Evolutionary conservation across 1,140 invertebrate genomes (phyloP).

Genomic region (Eupristina koningsbergeri): DNA sequence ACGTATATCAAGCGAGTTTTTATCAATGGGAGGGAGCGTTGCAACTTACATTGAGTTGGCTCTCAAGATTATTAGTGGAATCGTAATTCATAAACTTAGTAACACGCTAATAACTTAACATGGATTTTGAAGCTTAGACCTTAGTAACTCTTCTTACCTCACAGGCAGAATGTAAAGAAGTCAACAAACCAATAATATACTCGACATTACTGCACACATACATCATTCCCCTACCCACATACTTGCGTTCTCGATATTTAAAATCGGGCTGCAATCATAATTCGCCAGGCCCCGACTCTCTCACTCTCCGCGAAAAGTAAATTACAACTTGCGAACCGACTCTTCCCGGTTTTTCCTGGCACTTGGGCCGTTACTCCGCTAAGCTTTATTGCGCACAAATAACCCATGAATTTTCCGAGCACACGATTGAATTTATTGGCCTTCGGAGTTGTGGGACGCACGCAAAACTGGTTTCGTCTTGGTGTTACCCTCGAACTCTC

Average conservation of each 20-base stretch:
- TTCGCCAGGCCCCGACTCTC: constrained; percentile 6
- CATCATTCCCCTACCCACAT: constrained; percentile 29
- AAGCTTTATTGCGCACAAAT: constrained; percentile 43
- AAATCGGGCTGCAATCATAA: constrained; percentile 29
- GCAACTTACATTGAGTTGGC: background rate
- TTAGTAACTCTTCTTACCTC: constrained; percentile 1
- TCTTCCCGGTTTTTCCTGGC: background rate
- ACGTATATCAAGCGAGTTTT: background rate
- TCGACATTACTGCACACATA: constrained; percentile 11
- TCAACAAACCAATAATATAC: constrained; percentile 7
- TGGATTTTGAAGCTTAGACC: constrained; percentile 10
- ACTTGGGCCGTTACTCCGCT: constrained; percentile 4
- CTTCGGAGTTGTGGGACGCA: background rate
- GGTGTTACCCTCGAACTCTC: background rate
- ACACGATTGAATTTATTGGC: constrained; percentile 38
- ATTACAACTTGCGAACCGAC: constrained; percentile 21
- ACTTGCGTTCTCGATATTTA: constrained; percentile 25
- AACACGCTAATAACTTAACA: constrained; percentile 12
- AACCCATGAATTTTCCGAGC: constrained; percentile 44
- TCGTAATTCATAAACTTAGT: constrained; percentile 20
- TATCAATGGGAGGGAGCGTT: background rate
- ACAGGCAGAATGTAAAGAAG: background rate
- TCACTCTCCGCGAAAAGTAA: constrained; percentile 27
- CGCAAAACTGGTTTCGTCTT: constrained; percentile 30
- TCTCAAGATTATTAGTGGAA: constrained; percentile 4